Evolutionary conservation across 2,888 invertebrate genomes (phyloP).

Genomic region (Petrophora chlorosata): DNA sequence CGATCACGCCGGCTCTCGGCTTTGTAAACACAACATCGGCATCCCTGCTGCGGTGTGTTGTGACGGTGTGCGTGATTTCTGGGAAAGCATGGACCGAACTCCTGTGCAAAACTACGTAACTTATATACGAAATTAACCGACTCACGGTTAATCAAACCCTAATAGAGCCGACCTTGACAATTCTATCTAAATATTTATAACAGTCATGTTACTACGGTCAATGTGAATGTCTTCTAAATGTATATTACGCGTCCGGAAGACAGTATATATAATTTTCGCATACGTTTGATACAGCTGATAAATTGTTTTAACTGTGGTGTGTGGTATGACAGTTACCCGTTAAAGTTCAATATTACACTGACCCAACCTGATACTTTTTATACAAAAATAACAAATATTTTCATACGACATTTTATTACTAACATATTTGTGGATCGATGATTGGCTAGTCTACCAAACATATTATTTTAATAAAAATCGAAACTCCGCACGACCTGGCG

Average conservation of each 20-base stretch:
- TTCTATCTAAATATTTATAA: constrained; percentile 69
- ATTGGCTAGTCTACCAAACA: too few species aligned
- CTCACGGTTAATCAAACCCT: constrained; percentile 55
- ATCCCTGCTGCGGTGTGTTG: constrained; percentile 26
- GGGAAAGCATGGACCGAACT: constrained; percentile 39
- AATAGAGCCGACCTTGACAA: constrained; percentile 66
- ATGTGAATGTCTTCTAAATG: constrained; percentile 72
- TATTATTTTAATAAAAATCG: too few species aligned
- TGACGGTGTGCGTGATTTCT: constrained; percentile 34
- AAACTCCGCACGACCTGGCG: too few species aligned
- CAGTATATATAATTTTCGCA: constrained; percentile 18
- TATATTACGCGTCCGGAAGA: constrained; percentile 37
- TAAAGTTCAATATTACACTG: too few species aligned
- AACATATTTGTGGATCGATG: too few species aligned
- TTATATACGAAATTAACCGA: constrained; percentile 42
- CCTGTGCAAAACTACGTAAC: constrained; percentile 41
- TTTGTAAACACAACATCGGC: constrained; percentile 46
- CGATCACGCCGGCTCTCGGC: constrained; percentile 42
- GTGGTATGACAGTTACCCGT: too few species aligned
- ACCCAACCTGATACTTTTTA: too few species aligned
- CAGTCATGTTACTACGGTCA: constrained; percentile 63
- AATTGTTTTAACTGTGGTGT: too few species aligned
- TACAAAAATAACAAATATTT: too few species aligned
- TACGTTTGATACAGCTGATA: background rate
- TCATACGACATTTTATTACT: too few species aligned